Conservation (phyloP, 2,113 vertebrate genomes). For the Anthoscopus minutus region DNA sequence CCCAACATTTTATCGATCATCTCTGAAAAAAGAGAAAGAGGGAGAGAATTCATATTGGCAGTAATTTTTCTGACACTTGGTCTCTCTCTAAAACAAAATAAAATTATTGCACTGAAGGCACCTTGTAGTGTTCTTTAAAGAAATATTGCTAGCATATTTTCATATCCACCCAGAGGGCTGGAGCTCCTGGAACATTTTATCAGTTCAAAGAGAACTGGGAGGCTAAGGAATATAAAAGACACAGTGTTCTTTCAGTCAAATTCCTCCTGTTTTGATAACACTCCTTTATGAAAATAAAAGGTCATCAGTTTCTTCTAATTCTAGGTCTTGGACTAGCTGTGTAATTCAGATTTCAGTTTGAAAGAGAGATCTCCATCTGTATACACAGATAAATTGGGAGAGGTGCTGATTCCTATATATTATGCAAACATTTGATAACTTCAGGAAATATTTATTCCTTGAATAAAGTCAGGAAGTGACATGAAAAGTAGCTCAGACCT, state of each 20-base stretch:
- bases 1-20: not conserved
- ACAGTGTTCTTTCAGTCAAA: not conserved
- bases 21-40: not conserved
- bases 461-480: not conserved
- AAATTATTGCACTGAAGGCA: not conserved
- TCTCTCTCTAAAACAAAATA: not conserved
- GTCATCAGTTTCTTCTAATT: conserved; percentile 6
- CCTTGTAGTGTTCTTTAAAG: not conserved
- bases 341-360: not conserved
- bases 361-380: not conserved
- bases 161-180: not conserved
- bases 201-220: not conserved
- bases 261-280: conserved; percentile 37
- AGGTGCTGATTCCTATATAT: not conserved
- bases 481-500: not conserved
- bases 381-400: not conserved
- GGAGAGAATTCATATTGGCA: not conserved
- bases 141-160: not conserved
- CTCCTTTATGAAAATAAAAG: not conserved
- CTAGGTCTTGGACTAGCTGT: not conserved
- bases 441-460: not conserved
- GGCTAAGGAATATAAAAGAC: not conserved
- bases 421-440: not conserved
- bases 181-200: not conserved
- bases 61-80: not conserved